Percentiles rank a stretch among this genome's conserved stretches.
phyloP scores from a whole-genome alignment of 2,113 vertebrate species.

The Vireo altiloquus region DNA sequence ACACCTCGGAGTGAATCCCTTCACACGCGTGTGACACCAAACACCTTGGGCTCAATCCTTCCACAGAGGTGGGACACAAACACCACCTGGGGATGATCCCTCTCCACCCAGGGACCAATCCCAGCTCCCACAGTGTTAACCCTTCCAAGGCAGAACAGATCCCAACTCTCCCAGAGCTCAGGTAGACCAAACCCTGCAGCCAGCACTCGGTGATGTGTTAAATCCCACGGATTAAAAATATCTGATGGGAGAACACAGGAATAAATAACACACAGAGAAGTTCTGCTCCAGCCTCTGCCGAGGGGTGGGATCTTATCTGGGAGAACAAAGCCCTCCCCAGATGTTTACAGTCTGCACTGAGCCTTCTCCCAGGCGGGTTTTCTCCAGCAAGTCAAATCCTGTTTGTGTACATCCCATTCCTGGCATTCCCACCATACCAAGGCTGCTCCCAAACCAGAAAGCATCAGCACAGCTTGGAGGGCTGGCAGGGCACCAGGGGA shows the following conservation, averaged over 20 bases:
- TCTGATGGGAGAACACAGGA: not conserved
- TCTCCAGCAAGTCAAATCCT: constrained; percentile 48
- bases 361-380: not conserved
- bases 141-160: not conserved
- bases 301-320: constrained; percentile 39
- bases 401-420: constrained; percentile 38
- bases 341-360: constrained; percentile 17
- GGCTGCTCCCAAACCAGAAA: not conserved
- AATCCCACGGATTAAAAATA: not conserved
- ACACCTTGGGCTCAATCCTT: not conserved
- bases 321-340: constrained; percentile 51
- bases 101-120: not conserved
- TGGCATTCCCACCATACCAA: not conserved
- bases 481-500: not conserved
- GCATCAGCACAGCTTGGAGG: not conserved
- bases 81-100: not conserved
- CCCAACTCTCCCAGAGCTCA: not conserved
- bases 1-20: not conserved
- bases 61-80: not conserved
- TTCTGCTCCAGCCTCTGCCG: constrained; percentile 6
- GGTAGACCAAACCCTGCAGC: not conserved
- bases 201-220: not conserved
- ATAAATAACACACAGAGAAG: not conserved
- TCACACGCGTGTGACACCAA: not conserved
- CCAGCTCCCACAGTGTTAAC: not conserved